A percentile compares a stretch with the other conserved stretches of the same genome.
These are phyloP conservation scores for Cantharis rustica DNA, from an alignment of 2,888 invertebrate species.

Conservation along the genomic window DNA sequence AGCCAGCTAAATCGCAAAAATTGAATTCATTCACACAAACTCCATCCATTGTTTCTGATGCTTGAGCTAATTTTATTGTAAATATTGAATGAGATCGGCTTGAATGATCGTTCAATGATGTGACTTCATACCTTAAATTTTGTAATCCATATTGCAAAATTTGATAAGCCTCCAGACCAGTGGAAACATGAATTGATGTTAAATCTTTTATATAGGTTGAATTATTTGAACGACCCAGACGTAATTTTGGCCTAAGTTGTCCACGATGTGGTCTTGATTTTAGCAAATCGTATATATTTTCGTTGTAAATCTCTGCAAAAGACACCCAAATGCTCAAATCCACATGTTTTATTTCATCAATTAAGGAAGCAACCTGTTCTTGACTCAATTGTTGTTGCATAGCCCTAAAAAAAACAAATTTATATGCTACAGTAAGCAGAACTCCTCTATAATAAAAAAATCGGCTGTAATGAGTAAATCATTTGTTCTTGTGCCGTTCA, in stretches of 20 bases:
- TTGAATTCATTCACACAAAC: conserved; percentile 60
- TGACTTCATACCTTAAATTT: conserved; percentile 76
- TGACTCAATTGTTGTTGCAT: conserved; percentile 17
- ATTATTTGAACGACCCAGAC: conserved; percentile 62
- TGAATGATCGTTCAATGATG: conserved; percentile 78
- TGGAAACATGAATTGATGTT: conserved; percentile 53
- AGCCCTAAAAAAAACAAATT: neutral
- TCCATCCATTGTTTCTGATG: conserved; percentile 49
- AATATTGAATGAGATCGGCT: conserved; percentile 91
- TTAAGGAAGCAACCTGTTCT: conserved; percentile 3
- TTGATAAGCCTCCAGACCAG: conserved; percentile 78
- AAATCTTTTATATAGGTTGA: conserved; percentile 62
- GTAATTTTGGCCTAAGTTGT: conserved; percentile 60
- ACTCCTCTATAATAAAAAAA: no score
- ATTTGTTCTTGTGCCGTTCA: no score
- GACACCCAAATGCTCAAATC: conserved; percentile 75
- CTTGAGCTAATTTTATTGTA: conserved; percentile 75
- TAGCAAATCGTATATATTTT: conserved; percentile 83
- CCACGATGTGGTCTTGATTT: conserved; percentile 55
- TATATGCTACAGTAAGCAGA: no score
- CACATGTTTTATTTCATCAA: conserved; percentile 37
- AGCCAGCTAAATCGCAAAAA: conserved; percentile 92
- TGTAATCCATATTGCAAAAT: conserved; percentile 77
- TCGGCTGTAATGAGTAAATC: no score
- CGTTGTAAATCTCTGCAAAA: conserved; percentile 91